Base-by-base conservation (phyloP, 1,140 invertebrate genomes). In the Euglossa dilemma region DNA sequence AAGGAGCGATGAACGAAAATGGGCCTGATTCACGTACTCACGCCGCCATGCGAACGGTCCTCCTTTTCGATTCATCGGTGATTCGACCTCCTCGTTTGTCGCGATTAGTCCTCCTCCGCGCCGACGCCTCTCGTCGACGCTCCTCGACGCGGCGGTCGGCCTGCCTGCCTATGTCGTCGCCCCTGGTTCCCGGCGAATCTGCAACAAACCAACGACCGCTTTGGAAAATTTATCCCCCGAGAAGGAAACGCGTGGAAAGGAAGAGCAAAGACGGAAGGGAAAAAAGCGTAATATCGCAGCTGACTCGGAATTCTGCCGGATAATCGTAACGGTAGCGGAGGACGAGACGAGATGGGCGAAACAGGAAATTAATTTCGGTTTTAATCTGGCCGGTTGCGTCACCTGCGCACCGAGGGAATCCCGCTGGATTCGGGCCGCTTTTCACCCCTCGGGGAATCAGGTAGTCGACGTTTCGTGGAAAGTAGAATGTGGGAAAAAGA, bases 401-500 rank as follows among this genome's bases (percentile, higher is more conserved):
- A 78, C 59, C 74, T 61, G 63, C 80, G 36, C 47, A 61, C 57
- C 59, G 86, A 87, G 66, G 77, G 71, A 73, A 73, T 75, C 85
- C 84, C 50, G 47, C 77, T 86, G 86, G 61, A 76, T 71, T 54
- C 74, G 45, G 28, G 2, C 20, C 54, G 23, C 43, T 74, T 77
- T 77, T 63, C 76, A 76, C 84, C 87, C 85, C 81, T 85, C 63
- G 74, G 85, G 85, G 83, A 84, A 87, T 89, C 88, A 91, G 92
- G 87, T 93, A 92, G 90, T 43, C 63, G 76, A 74, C 14, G 43
- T 79, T 92, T 92, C 86, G 72, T 88, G 83, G 92, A 93, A 92
- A 92, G 87, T 92, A 92, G 91, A 93, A 93, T 93, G 92, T 93
- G 93, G 92, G 93, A 93, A 93, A 93, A 92, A 90, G 43, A 89